A percentile compares a stretch with the other conserved stretches of the same genome.
These are phyloP conservation scores for Brachycybe producta DNA, from an alignment of 2,888 invertebrate genomes.

Conservation along the genomic window DNA sequence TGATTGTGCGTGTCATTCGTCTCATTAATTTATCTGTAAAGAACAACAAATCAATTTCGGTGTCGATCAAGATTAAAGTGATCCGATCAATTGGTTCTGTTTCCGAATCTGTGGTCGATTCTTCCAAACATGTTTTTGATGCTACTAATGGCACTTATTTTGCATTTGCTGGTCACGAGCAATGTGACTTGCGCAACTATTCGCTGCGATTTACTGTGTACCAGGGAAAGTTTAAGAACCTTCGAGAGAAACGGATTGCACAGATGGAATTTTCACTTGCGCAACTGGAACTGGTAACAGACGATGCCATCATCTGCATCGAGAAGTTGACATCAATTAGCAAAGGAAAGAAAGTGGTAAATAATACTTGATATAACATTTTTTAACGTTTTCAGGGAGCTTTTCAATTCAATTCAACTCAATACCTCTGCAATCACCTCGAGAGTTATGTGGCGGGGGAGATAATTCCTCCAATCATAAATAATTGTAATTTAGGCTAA, in stretches of 20 bases:
- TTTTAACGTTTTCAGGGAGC: no score
- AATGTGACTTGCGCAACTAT: background rate
- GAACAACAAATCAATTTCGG: background rate
- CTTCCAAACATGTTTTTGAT: slow-evolving; percentile 3
- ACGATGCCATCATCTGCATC: slow-evolving; percentile 2
- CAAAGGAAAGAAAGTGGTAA: slow-evolving; percentile 2
- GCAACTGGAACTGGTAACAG: slow-evolving; percentile 5
- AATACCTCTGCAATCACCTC: no score
- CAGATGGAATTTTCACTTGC: background rate
- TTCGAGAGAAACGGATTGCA: slow-evolving; percentile 10
- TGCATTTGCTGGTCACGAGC: background rate
- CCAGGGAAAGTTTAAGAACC: slow-evolving; percentile 4
- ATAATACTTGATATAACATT: no score
- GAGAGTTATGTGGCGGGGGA: no score
- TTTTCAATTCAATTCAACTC: no score
- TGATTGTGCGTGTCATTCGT: slow-evolving; percentile 3
- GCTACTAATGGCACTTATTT: background rate
- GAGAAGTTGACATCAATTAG: background rate
- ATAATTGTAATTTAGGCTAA: no score
- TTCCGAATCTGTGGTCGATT: background rate
- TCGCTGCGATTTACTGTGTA: background rate
- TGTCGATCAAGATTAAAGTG: slow-evolving; percentile 4
- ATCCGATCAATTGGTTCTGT: background rate
- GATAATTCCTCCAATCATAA: no score
- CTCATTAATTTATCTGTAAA: background rate